Percentiles rank a stretch among this genome's conserved stretches.
Evolutionary conservation across 2,113 vertebrate species (phyloP).

Genomic region (Meleagris gallopavo): DNA sequence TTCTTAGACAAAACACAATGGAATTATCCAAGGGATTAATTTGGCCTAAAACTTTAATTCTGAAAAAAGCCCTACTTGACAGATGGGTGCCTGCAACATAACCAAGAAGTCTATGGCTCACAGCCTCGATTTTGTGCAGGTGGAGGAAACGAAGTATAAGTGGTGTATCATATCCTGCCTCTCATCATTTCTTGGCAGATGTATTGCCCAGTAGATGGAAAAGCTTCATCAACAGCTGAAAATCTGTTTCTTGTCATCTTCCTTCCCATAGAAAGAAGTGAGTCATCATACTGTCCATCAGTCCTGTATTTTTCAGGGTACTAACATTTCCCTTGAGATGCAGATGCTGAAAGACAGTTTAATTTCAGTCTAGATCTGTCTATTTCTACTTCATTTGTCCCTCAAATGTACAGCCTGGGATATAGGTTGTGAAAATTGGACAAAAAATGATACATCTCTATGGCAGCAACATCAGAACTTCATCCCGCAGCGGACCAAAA

Average conservation of each 20-base stretch:
- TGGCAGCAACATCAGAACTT: conserved; percentile 24
- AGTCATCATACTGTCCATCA: conserved; percentile 70
- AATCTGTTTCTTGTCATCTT: conserved; percentile 82
- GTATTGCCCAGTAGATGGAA: conserved; percentile 71
- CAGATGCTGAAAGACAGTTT: conserved; percentile 73
- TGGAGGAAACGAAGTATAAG: conserved; percentile 43
- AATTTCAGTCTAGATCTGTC: conserved; percentile 58
- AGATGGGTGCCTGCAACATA: conserved; percentile 45
- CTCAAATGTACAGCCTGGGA: conserved; percentile 23
- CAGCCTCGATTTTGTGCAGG: conserved; percentile 60
- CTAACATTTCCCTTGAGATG: conserved; percentile 71
- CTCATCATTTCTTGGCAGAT: conserved; percentile 76
- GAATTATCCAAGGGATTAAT: conserved; percentile 58
- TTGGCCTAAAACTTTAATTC: conserved; percentile 33
- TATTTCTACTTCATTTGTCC: conserved; percentile 67
- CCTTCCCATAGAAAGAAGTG: conserved; percentile 68
- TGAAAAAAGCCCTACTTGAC: conserved; percentile 23
- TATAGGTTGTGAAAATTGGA: conserved; percentile 23
- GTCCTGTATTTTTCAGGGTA: conserved; percentile 41
- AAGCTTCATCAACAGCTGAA: conserved; percentile 72
- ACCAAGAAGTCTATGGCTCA: conserved; percentile 25
- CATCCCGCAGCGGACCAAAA: background rate
- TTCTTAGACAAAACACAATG: conserved; percentile 40
- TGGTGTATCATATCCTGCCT: conserved; percentile 72
- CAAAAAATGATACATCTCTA: conserved; percentile 48